Conservation (phyloP, 2,888 invertebrate genomes). For the Trachelus tabidus region DNA sequence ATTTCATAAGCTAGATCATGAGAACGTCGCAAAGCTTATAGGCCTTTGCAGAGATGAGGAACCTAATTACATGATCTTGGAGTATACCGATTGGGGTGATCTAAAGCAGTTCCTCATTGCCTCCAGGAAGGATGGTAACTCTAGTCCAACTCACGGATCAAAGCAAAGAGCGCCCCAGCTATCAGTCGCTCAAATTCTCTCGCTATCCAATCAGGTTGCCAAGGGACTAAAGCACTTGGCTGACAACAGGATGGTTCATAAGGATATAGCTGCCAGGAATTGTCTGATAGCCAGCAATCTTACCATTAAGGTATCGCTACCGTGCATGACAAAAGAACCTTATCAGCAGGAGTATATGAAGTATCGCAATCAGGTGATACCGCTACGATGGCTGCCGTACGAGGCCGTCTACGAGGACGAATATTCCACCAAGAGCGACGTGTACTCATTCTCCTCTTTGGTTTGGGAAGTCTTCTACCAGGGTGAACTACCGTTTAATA, state of each 20-base stretch:
- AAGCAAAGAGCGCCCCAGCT: slow-evolving; percentile 72
- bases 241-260: slow-evolving; percentile 83
- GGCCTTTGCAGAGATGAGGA: slow-evolving; percentile 87
- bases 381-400: slow-evolving; percentile 89
- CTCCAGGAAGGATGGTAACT: slow-evolving; percentile 45
- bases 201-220: slow-evolving; percentile 81
- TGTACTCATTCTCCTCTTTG: slow-evolving; percentile 90
- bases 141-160: slow-evolving; percentile 40
- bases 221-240: slow-evolving; percentile 84
- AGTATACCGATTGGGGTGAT: slow-evolving; percentile 96
- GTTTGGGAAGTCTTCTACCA: slow-evolving; percentile 91
- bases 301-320: slow-evolving; percentile 84
- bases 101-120: slow-evolving; percentile 89
- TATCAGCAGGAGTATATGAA: slow-evolving; percentile 92
- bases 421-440: slow-evolving; percentile 92
- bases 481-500: slow-evolving; percentile 81
- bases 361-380: slow-evolving; percentile 84
- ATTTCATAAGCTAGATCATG: slow-evolving; percentile 84
- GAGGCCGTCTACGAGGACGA: slow-evolving; percentile 93
- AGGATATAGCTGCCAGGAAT: slow-evolving; percentile 92
- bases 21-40: slow-evolving; percentile 81
- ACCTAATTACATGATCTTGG: slow-evolving; percentile 89
- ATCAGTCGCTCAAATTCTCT: slow-evolving; percentile 74
- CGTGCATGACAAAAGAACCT: slow-evolving; percentile 84
- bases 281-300: slow-evolving; percentile 87